Percentiles rank a stretch among this genome's conserved stretches.
phyloP scores from a whole-genome alignment of 2,888 invertebrate species.

The Rhagonycha lutea region DNA sequence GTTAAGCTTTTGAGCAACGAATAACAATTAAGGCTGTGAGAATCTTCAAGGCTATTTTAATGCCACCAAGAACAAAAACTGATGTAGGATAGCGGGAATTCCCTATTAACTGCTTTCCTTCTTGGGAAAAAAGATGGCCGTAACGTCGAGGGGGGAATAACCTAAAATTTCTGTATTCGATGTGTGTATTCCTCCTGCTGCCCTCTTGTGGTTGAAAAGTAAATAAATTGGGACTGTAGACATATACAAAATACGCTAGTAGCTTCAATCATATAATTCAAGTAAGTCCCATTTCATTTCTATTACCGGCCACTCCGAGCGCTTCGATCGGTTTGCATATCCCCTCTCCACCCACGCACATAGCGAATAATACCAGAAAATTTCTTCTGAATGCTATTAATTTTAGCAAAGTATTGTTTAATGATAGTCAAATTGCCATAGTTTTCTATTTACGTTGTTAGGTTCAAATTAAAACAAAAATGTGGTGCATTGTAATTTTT shows the following conservation, averaged over 20 bases:
- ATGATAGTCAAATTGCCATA: not conserved
- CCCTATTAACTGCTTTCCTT: not conserved
- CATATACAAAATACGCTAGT: too few relatives aligned
- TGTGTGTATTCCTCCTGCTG: too few relatives aligned
- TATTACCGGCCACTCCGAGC: too few relatives aligned
- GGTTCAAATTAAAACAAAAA: not conserved
- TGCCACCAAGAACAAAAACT: not conserved
- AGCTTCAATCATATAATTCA: too few relatives aligned
- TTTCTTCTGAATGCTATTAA: not conserved
- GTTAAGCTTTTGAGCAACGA: not conserved
- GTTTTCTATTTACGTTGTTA: not conserved
- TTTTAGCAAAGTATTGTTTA: not conserved
- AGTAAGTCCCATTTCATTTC: too few relatives aligned
- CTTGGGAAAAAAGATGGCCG: not conserved
- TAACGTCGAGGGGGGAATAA: not conserved
- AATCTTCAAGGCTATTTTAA: not conserved
- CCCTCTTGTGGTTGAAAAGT: too few relatives aligned
- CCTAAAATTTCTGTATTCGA: not conserved
- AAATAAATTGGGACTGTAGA: too few relatives aligned
- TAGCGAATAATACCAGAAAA: too few relatives aligned
- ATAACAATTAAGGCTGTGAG: constrained; percentile 1
- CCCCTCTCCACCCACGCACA: too few relatives aligned
- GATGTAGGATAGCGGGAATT: not conserved
- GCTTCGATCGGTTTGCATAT: too few relatives aligned
- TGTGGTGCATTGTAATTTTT: not conserved